Conservation (phyloP, 2,113 vertebrate species). For the Macquaria ambigua region DNA sequence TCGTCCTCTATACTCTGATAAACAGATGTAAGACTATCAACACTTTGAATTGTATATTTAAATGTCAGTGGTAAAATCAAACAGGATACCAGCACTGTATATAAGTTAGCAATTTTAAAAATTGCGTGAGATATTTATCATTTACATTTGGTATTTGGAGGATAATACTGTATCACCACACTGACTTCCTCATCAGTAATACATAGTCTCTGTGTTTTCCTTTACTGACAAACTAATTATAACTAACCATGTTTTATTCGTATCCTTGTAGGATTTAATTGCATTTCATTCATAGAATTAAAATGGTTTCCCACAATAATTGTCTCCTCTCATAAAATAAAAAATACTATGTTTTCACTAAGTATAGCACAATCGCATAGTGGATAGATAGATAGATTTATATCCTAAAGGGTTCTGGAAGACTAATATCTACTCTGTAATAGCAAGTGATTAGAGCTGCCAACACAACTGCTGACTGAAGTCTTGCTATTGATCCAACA, state of each 20-base stretch:
- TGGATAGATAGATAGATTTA: slow-evolving; percentile 37
- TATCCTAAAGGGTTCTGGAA: slow-evolving; percentile 13
- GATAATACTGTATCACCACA: slow-evolving; percentile 18
- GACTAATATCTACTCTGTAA: slow-evolving; percentile 11
- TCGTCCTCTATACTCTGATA: slow-evolving; percentile 23
- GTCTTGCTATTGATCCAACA: slow-evolving; percentile 35
- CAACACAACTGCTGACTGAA: slow-evolving; percentile 32
- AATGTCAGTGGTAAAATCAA: not conserved
- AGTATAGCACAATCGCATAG: slow-evolving; percentile 20
- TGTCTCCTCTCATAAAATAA: slow-evolving; percentile 27
- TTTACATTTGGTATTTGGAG: slow-evolving; percentile 15
- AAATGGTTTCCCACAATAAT: slow-evolving; percentile 37
- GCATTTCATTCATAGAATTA: slow-evolving; percentile 50
- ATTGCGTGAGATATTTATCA: not conserved
- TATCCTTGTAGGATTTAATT: slow-evolving; percentile 47
- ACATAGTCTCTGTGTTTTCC: slow-evolving; percentile 16
- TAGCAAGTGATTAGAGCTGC: slow-evolving; percentile 28
- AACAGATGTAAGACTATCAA: slow-evolving; percentile 28
- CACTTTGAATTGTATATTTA: slow-evolving; percentile 28
- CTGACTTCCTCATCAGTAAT: slow-evolving; percentile 32
- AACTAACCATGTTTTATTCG: slow-evolving; percentile 66
- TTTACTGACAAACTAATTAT: slow-evolving; percentile 36
- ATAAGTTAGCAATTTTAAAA: not conserved
- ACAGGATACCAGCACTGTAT: not conserved
- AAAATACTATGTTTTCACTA: slow-evolving; percentile 4